Evolutionary conservation across 1,140 invertebrate species (phyloP), one percentile per base, ranked within the genome.

Genomic region (Oryzaephilus surinamensis): DNA sequence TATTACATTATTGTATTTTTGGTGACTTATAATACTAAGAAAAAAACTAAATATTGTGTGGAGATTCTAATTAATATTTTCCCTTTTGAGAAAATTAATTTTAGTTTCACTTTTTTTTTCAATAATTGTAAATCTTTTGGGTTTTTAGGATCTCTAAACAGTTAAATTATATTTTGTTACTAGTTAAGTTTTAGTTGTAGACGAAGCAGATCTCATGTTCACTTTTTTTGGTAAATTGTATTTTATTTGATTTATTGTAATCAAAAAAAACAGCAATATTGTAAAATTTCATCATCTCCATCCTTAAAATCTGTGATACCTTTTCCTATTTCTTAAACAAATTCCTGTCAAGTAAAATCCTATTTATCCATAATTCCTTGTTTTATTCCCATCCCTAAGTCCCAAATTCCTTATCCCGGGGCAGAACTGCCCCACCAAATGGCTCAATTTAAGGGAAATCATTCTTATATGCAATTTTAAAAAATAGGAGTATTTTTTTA

Each of bases 261-360:
- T 12, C 5, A 14, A 31, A 21, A 37, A 43, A 38, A n/a, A n/a
- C n/a, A n/a, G n/a, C n/a, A 41, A 41, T 43, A 37, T 38, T 44
- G 33, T 35, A 45, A 20, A 34, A 32, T 39, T 34, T 40, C 42
- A 13, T 46, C 41, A 52, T 52, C 45, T 51, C 48, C 51, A 53
- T 51, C 51, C 46, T n/a, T 50, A 33, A 37, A 48, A 55, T 51
- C 53, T 55, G 53, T 55, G 53, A 55, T 55, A 55, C 51, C 50
- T 51, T 17, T 26, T 31, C 27, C 27, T 43, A 18, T 36, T 32
- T 32, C 29, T 11, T 8, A 36, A 36, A 36, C 40, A 45, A 38
- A 33, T 20, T n/a, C n/a, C n/a, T n/a, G n/a, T n/a, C n/a, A n/a
- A n/a, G n/a, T n/a, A n/a, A n/a, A n/a, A 15, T 38, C 41, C 36